A percentile compares a stretch with the other conserved stretches of the same genome.
Evolutionary conservation across 2,888 invertebrate species (phyloP).

Genomic region (Rambutsinella grinnellia): DNA sequence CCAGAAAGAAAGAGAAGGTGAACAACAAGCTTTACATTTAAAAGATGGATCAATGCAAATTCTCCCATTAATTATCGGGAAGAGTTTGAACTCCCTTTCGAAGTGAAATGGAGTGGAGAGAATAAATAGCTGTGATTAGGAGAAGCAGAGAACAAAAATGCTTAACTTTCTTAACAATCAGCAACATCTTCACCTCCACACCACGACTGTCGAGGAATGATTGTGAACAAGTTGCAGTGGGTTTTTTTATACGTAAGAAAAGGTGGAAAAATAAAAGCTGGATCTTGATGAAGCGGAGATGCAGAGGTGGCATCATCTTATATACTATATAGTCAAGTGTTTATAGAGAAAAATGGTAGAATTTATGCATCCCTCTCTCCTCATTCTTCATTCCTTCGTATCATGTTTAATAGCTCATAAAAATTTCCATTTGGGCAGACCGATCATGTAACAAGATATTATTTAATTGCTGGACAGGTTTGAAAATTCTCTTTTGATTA

Average conservation of each 20-base stretch:
- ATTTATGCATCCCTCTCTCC: slow-evolving; percentile 35
- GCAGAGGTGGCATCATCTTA: background rate
- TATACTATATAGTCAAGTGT: background rate
- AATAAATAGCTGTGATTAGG: slow-evolving; percentile 47
- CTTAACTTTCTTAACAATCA: slow-evolving; percentile 48
- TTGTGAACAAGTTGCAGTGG: background rate
- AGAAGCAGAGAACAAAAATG: slow-evolving; percentile 40
- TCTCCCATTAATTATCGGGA: slow-evolving; percentile 53
- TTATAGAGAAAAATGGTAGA: slow-evolving; percentile 18
- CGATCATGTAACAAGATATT: slow-evolving; percentile 57
- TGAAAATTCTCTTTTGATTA: slow-evolving; percentile 18
- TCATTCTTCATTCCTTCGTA: slow-evolving; percentile 35
- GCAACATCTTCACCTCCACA: slow-evolving; percentile 10
- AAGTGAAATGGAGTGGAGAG: slow-evolving; percentile 23
- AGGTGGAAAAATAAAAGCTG: background rate
- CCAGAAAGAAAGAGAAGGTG: background rate
- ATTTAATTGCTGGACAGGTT: slow-evolving; percentile 59
- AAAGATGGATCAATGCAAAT: slow-evolving; percentile 55
- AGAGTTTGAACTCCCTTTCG: background rate
- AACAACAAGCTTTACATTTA: slow-evolving; percentile 52
- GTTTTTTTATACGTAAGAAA: no score
- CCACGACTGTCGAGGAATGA: slow-evolving; percentile 6
- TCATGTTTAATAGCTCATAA: slow-evolving; percentile 58
- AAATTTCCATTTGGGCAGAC: slow-evolving; percentile 53
- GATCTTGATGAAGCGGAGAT: background rate